These are phyloP conservation scores for Autographa pulchrina DNA, from an alignment of 2,888 invertebrate genomes.

Conservation along the genomic window DNA sequence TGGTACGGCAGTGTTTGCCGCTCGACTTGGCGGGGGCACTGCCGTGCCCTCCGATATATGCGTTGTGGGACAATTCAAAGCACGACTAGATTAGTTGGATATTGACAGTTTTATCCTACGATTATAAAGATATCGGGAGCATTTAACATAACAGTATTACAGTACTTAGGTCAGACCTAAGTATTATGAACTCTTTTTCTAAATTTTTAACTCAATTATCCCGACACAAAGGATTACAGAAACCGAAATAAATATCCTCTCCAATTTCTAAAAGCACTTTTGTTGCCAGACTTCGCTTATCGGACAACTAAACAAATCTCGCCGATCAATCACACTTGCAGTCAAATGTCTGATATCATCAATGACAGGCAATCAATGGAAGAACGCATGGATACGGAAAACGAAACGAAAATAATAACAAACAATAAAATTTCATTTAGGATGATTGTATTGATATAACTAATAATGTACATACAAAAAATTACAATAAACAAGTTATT, in stretches of 20 bases:
- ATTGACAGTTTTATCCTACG: neutral
- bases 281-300: constrained; percentile 16
- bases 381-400: constrained; percentile 48
- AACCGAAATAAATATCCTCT: too few species aligned
- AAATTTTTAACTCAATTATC: too few species aligned
- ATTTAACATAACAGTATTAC: neutral
- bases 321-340: neutral
- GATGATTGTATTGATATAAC: constrained; percentile 55
- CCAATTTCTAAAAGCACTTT: too few species aligned
- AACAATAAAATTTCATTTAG: constrained; percentile 43
- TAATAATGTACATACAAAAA: constrained; percentile 60
- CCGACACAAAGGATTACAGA: too few species aligned
- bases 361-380: constrained; percentile 30
- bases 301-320: neutral
- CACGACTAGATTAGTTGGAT: neutral
- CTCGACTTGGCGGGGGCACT: too few species aligned
- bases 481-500: constrained; percentile 48
- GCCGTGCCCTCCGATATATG: neutral
- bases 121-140: too few species aligned
- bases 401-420: constrained; percentile 59
- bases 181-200: too few species aligned
- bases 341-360: constrained; percentile 13
- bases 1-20: too few species aligned
- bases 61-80: neutral
- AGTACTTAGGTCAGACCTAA: neutral